These are phyloP conservation scores for Chionis minor DNA, from an alignment of 2,113 vertebrate species.

Conservation along the genomic window DNA sequence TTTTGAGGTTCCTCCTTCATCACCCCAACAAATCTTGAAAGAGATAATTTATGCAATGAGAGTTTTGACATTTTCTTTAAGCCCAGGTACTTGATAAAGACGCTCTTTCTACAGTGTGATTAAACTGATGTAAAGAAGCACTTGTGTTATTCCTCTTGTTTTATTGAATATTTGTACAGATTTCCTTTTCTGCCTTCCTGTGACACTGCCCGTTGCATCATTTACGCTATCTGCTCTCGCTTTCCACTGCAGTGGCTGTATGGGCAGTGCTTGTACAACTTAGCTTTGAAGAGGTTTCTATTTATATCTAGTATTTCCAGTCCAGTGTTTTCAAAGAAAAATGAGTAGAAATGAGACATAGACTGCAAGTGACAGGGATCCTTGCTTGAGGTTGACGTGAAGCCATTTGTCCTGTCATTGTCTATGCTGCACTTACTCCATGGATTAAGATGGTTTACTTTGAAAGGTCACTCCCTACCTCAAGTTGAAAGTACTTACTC, in stretches of 20 bases:
- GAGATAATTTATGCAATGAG: neutral
- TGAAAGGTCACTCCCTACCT: neutral
- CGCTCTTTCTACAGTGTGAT: neutral
- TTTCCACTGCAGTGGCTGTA: neutral
- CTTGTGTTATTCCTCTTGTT: neutral
- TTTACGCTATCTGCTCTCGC: neutral
- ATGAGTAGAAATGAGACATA: neutral
- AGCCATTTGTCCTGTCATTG: neutral
- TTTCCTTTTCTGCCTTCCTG: neutral
- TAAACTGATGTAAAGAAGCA: neutral
- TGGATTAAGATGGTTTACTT: neutral
- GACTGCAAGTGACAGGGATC: neutral
- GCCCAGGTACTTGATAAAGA: neutral
- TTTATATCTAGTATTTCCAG: neutral
- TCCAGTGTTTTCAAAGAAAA: neutral
- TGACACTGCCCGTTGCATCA: neutral
- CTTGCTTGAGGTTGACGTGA: neutral
- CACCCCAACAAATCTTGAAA: neutral
- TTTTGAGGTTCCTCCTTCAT: neutral
- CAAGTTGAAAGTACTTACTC: neutral
- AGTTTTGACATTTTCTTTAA: slow-evolving; percentile 27
- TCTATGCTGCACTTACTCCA: neutral
- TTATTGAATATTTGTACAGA: neutral
- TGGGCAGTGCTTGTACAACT: neutral
- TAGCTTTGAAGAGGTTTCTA: neutral